Percentiles rank a stretch among this genome's conserved stretches.
These are phyloP conservation scores for Lycocorax pyrrhopterus DNA, from an alignment of 2,113 vertebrate genomes.

Conservation along the genomic window DNA sequence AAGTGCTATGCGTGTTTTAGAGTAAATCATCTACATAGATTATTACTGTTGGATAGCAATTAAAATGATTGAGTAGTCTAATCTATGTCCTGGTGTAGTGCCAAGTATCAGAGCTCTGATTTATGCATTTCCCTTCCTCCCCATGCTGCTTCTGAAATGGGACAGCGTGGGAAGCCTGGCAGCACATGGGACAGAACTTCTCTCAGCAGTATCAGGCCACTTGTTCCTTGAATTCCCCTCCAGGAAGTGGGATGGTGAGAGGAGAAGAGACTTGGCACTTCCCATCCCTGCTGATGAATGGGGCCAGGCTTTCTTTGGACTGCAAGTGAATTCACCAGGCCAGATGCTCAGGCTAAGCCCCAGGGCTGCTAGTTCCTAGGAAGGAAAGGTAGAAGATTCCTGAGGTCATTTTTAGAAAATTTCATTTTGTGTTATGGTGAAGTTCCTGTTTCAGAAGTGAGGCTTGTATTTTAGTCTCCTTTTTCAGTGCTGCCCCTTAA, in stretches of 20 bases:
- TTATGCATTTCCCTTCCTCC: neutral
- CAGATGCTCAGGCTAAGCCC: neutral
- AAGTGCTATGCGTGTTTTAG: neutral
- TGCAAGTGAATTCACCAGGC: neutral
- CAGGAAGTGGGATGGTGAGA: neutral
- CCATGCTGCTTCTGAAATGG: neutral
- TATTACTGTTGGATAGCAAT: neutral
- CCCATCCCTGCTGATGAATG: neutral
- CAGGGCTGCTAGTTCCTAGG: neutral
- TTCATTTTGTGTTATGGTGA: neutral
- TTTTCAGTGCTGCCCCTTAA: neutral
- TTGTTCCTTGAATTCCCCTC: neutral
- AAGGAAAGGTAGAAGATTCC: neutral
- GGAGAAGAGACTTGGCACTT: neutral
- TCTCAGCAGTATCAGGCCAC: neutral
- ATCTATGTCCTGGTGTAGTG: neutral
- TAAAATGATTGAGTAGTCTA: neutral
- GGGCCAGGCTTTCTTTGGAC: neutral
- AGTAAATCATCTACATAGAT: neutral
- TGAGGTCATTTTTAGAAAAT: neutral
- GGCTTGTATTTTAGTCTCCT: neutral
- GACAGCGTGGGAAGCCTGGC: neutral
- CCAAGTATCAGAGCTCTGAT: neutral
- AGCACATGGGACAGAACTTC: neutral
- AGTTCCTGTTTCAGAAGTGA: neutral